Conservation (phyloP, 2,888 invertebrate species). For the Leptinotarsa tumamoca region DNA sequence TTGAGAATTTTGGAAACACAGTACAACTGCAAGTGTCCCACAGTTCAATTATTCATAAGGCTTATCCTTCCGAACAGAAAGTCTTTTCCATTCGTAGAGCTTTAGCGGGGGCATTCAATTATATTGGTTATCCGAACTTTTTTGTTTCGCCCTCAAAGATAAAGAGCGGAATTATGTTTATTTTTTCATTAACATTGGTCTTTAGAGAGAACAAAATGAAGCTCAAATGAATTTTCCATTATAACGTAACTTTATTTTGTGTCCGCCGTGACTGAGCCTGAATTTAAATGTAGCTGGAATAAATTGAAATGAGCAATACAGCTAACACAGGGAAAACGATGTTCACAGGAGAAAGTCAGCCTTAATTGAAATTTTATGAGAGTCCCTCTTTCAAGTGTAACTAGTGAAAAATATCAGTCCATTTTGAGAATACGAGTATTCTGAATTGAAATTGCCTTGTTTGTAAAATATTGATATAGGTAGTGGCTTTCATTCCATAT, state of each 20-base stretch:
- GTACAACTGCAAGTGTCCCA: slow-evolving; percentile 23
- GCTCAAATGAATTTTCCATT: slow-evolving; percentile 26
- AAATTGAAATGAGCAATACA: neutral
- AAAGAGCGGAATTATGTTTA: slow-evolving; percentile 22
- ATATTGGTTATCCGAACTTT: slow-evolving; percentile 22
- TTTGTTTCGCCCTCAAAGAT: slow-evolving; percentile 13
- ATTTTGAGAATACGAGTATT: too few species aligned
- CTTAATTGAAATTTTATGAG: neutral
- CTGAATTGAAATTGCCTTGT: too few species aligned
- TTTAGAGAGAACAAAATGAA: slow-evolving; percentile 13
- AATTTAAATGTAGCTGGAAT: slow-evolving; percentile 10
- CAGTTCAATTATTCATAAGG: slow-evolving; percentile 34
- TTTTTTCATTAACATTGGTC: slow-evolving; percentile 21
- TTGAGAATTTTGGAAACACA: neutral
- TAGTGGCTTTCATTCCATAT: too few species aligned
- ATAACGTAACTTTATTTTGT: slow-evolving; percentile 21
- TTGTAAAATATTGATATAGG: too few species aligned
- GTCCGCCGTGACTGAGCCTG: slow-evolving; percentile 10
- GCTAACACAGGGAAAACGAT: slow-evolving; percentile 2
- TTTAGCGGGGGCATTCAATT: slow-evolving; percentile 15
- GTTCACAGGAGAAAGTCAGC: neutral
- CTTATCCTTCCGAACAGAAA: slow-evolving; percentile 16
- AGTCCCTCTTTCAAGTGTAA: too few species aligned
- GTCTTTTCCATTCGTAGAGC: slow-evolving; percentile 8
- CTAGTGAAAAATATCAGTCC: too few species aligned